A percentile compares a stretch with the other conserved stretches of the same genome.
phyloP scores from a whole-genome alignment of 2,113 vertebrate genomes.

The Cinclus mexicanus region DNA sequence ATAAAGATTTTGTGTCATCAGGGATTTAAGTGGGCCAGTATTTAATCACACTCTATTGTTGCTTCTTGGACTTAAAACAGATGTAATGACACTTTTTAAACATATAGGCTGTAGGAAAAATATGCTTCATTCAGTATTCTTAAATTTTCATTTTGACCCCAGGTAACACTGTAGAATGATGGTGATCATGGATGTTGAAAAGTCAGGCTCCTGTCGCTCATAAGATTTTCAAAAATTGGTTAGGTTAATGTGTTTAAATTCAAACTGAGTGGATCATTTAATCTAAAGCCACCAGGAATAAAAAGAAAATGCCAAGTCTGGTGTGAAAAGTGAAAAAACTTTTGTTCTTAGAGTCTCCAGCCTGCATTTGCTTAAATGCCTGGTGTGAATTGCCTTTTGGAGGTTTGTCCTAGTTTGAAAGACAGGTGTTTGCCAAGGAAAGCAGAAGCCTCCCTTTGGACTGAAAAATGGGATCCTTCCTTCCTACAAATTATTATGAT shows the following conservation, averaged over 20 bases:
- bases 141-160: neutral
- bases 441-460: no score
- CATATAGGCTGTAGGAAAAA: neutral
- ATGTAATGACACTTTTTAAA: neutral
- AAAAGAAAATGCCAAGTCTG: neutral
- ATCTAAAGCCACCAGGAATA: neutral
- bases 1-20: neutral
- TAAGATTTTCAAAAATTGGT: neutral
- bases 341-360: neutral
- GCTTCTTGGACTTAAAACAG: neutral
- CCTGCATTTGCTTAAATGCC: neutral
- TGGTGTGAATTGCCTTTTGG: neutral
- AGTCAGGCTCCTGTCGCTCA: neutral
- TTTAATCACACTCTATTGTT: neutral
- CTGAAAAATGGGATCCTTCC: no score
- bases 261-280: neutral
- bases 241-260: neutral
- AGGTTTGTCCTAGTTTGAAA: neutral
- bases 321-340: neutral
- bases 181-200: neutral
- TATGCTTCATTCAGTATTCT: neutral
- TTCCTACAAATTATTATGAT: no score
- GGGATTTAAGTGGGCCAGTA: neutral
- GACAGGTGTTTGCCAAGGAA: no score
- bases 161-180: neutral